Conservation (phyloP, 2,797 vertebrate species). For the Iguana delicatissima region DNA sequence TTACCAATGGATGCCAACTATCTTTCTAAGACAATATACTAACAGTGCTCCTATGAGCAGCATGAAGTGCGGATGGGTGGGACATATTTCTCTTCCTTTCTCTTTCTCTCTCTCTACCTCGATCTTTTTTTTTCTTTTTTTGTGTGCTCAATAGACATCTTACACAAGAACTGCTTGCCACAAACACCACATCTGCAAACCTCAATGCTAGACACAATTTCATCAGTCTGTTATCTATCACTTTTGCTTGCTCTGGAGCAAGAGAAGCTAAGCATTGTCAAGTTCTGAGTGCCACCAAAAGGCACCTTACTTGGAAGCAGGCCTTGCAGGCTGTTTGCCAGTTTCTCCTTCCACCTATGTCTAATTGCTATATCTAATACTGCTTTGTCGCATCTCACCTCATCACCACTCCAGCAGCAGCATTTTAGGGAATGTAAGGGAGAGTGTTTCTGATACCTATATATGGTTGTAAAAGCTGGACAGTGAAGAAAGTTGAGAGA, state of each 20-base stretch:
- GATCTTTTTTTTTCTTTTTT: too few species aligned
- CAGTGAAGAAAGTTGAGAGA: too few species aligned
- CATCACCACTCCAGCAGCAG: not conserved
- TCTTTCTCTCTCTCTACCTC: too few species aligned
- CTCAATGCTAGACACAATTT: too few species aligned
- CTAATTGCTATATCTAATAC: not conserved
- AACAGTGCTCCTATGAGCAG: not conserved
- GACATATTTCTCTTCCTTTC: not conserved
- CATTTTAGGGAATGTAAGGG: not conserved
- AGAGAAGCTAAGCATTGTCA: not conserved
- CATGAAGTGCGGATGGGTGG: not conserved
- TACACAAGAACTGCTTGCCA: not conserved
- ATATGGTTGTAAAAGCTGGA: too few species aligned
- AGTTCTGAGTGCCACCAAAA: not conserved
- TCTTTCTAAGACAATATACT: not conserved
- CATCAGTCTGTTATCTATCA: not conserved
- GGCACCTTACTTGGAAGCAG: not conserved
- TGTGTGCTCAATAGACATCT: not conserved
- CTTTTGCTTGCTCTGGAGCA: not conserved
- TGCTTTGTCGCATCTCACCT: not conserved
- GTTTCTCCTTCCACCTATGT: not conserved
- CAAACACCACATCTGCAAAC: not conserved
- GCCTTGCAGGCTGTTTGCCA: not conserved
- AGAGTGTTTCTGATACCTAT: too few species aligned
- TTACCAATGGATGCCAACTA: not conserved